Base-by-base conservation (phyloP, 2,113 vertebrate species). In the Calyptomena viridis region DNA sequence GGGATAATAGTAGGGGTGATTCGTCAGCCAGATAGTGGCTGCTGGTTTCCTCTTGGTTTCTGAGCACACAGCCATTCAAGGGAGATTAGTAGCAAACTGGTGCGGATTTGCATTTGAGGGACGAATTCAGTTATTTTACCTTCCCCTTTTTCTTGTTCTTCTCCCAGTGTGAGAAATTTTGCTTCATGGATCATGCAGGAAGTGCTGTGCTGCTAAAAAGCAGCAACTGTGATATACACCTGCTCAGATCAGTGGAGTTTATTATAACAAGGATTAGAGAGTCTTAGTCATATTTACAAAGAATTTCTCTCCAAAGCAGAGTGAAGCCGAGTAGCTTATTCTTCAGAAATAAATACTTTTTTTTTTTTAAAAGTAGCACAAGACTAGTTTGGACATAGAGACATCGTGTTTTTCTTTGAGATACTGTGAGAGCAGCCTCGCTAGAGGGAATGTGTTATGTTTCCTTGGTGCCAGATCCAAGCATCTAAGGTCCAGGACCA, bases 261-360 rank as follows among this genome's bases (percentile, higher is more conserved):
- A 95, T 62, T 90, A 33, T 71, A 90, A 88, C 81, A 78, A 42
- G 72, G 93, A 93, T 96, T 91, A 94, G 50, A 69, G 68, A 58
- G 53, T 47, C 89, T 95, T 93, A 91, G 56, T 22, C 78, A 86
- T 93, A 96, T 96, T 97, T 97, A 83, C 90, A 93, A 96, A 97
- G 90, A 96, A 91, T 95, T 96, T 95, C 31, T 89, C 74, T 94
- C 89, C 58, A 84, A 97, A 94, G 87, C 37, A 92, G 66, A 95
- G 67, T 33, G 71, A 95, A 90, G 69, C 55, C 3, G 1, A 77
- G 56, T 40, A 96, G 92, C 77, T 95, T 90, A 95, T 77, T 95
- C 84, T 89, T 95, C 85, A 88, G 71, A 94, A 92, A 96, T 75
- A 96, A 89, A 94, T 82, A 73, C 7, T 0, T 47, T 56, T 25